Evolutionary conservation across 2,888 invertebrate genomes (phyloP).

Genomic region (Cylindroiulus punctatus): DNA sequence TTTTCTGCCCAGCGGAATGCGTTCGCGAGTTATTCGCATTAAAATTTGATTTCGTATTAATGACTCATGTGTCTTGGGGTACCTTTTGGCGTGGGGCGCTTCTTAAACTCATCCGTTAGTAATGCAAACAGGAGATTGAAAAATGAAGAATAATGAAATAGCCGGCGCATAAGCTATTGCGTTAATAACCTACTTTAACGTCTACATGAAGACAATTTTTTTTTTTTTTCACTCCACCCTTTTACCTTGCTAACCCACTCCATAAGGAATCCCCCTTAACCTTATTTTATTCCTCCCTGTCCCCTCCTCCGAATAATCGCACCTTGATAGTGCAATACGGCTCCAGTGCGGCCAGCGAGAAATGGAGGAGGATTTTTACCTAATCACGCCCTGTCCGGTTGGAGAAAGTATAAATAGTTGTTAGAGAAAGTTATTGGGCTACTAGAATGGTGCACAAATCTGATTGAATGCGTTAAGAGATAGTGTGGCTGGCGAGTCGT

Average conservation of each 20-base stretch:
- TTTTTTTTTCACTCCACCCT: constrained; percentile 48
- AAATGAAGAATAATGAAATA: constrained; percentile 26
- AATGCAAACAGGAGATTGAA: constrained; percentile 51
- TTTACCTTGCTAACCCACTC: constrained; percentile 53
- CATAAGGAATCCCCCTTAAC: constrained; percentile 50
- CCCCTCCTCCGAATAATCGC: constrained; percentile 49
- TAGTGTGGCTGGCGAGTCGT: constrained; percentile 40
- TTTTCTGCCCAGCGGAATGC: neutral
- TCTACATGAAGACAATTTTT: constrained; percentile 46
- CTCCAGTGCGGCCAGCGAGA: constrained; percentile 42
- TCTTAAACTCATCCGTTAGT: neutral
- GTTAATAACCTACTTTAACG: constrained; percentile 51
- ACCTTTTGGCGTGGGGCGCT: neutral
- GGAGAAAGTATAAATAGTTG: constrained; percentile 50
- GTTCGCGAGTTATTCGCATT: neutral
- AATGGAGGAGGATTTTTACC: constrained; percentile 50
- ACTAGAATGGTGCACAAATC: constrained; percentile 48
- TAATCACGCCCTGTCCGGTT: constrained; percentile 51
- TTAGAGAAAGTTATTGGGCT: constrained; percentile 47
- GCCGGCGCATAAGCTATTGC: constrained; percentile 30
- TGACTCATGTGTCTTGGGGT: neutral
- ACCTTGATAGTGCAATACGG: constrained; percentile 50
- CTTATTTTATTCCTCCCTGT: constrained; percentile 52
- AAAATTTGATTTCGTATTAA: neutral
- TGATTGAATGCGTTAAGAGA: constrained; percentile 47